phyloP scores from a whole-genome alignment of 2,113 vertebrate species.

The Menura novaehollandiae region DNA sequence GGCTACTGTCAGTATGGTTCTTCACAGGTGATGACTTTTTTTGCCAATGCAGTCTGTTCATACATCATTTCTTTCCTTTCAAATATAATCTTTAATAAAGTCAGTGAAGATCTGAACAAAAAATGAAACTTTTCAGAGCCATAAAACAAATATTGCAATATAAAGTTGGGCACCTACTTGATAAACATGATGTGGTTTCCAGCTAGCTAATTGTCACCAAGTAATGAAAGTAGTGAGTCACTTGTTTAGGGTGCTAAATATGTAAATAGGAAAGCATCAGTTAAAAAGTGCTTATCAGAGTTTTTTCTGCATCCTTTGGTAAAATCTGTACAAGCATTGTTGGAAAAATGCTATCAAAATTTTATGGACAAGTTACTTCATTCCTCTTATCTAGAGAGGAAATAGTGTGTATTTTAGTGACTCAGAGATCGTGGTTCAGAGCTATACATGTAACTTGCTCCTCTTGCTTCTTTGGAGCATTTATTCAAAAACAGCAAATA shows the following conservation, averaged over 20 bases:
- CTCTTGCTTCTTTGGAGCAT: not conserved
- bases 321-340: not conserved
- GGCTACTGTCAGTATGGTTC: not conserved
- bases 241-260: not conserved
- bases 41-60: not conserved
- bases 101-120: not conserved
- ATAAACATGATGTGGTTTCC: not conserved
- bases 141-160: not conserved
- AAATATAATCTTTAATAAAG: not conserved
- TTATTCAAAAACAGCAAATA: not conserved
- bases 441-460: not conserved
- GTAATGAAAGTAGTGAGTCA: not conserved
- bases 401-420: not conserved
- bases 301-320: not conserved
- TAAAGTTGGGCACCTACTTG: not conserved
- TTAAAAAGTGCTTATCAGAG: not conserved
- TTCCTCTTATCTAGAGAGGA: not conserved
- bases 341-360: not conserved
- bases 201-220: not conserved
- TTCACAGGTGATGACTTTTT: not conserved
- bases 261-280: not conserved
- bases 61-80: not conserved
- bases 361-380: not conserved
- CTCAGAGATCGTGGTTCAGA: not conserved
- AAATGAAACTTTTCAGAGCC: not conserved